These are phyloP conservation scores for Leucosticte australis DNA, from an alignment of 2,113 vertebrate genomes.

Conservation along the genomic window DNA sequence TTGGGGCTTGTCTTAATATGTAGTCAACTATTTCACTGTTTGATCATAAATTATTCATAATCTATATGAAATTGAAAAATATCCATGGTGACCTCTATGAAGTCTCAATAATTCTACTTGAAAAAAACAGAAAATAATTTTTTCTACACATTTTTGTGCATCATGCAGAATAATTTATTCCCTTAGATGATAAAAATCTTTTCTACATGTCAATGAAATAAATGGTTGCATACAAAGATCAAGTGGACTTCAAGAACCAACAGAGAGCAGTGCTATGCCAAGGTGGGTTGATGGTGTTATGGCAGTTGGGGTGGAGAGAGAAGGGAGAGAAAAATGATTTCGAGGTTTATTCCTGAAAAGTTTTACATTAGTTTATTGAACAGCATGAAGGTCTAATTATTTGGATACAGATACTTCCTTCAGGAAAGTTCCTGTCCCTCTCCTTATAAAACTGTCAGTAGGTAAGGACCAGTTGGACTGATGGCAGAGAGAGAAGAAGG, in stretches of 20 bases:
- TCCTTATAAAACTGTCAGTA: neutral
- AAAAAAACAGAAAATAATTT: neutral
- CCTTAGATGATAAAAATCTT: neutral
- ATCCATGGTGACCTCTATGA: neutral
- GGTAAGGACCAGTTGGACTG: neutral
- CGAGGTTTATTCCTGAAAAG: neutral
- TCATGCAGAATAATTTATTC: neutral
- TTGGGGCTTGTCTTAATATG: neutral
- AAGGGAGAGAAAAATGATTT: neutral
- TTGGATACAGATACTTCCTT: neutral
- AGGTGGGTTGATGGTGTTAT: neutral
- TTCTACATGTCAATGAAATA: neutral
- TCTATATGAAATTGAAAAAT: neutral
- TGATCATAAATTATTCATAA: conserved; percentile 6
- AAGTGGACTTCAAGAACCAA: neutral
- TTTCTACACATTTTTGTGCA: neutral
- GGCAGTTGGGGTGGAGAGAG: neutral
- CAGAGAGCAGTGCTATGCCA: fast-evolving
- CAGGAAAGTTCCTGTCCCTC: neutral
- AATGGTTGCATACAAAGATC: neutral
- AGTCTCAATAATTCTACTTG: neutral
- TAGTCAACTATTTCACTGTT: neutral
- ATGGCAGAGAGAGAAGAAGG: neutral
- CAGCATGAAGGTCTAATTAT: neutral
- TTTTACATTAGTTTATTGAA: neutral